Percentiles rank a stretch among this genome's conserved stretches.
Conservation (phyloP, 1,140 invertebrate genomes). For the Phocides pigmalion region DNA sequence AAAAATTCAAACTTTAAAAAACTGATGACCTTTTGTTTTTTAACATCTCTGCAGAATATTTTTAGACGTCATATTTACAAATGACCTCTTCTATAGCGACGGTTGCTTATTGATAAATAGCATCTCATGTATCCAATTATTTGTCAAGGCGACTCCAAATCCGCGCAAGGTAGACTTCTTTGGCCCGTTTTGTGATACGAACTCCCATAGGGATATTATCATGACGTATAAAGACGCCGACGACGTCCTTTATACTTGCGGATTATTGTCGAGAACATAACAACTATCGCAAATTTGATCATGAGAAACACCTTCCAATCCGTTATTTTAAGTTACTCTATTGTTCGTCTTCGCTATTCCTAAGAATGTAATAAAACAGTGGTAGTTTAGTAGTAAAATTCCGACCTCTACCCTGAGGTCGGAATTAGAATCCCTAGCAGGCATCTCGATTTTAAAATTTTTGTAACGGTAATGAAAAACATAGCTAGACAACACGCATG, state of each 20-base stretch:
- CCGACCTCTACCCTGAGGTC: too few relatives aligned
- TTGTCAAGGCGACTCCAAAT: slow-evolving; percentile 59
- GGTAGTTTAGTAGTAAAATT: too few relatives aligned
- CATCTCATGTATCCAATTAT: slow-evolving; percentile 70
- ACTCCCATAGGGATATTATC: slow-evolving; percentile 46
- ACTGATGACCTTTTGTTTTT: background rate
- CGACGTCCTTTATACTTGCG: background rate
- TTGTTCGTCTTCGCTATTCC: too few relatives aligned
- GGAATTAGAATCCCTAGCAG: too few relatives aligned
- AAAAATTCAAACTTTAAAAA: background rate
- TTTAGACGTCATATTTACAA: slow-evolving; percentile 1
- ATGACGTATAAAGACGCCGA: slow-evolving; percentile 32
- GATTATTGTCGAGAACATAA: background rate
- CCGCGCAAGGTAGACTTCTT: slow-evolving; percentile 39
- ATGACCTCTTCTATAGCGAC: slow-evolving; percentile 39
- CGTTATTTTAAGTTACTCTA: too few relatives aligned
- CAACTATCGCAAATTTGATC: background rate
- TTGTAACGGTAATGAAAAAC: too few relatives aligned
- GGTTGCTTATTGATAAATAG: slow-evolving; percentile 55
- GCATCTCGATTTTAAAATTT: too few relatives aligned
- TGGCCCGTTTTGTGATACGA: slow-evolving; percentile 52
- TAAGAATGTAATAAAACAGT: too few relatives aligned
- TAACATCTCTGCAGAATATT: background rate
- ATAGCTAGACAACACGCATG: too few relatives aligned
- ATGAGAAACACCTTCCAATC: background rate